A percentile compares a stretch with the other conserved stretches of the same genome.
Conservation (phyloP, 2,888 invertebrate genomes). For the Iphiclides podalirius region DNA sequence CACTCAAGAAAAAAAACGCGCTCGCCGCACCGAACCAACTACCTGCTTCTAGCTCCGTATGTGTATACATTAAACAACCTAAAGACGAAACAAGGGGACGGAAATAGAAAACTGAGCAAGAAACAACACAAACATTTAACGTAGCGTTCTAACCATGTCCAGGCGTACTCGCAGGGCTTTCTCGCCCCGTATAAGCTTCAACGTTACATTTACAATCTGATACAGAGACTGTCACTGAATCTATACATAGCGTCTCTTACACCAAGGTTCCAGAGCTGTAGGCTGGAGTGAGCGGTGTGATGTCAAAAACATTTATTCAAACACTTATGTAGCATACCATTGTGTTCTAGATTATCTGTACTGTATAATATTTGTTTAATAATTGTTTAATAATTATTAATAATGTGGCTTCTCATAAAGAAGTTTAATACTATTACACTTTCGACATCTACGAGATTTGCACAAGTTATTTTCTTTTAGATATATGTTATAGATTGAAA, state of each 20-base stretch:
- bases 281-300: neutral
- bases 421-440: neutral
- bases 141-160: neutral
- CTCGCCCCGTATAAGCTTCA: conserved; percentile 9
- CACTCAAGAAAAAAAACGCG: neutral
- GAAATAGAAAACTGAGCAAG: conserved; percentile 67
- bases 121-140: conserved; percentile 32
- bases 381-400: no score
- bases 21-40: no score
- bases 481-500: neutral
- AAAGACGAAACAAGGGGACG: conserved; percentile 55
- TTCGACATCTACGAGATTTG: neutral
- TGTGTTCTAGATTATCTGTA: no score
- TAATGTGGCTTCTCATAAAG: neutral
- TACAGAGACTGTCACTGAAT: conserved; percentile 56
- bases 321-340: no score
- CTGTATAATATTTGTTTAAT: no score
- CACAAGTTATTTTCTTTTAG: neutral
- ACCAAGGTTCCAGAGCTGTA: conserved; percentile 28
- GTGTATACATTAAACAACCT: conserved; percentile 25
- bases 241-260: conserved; percentile 31
- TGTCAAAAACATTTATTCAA: no score
- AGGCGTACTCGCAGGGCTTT: no score
- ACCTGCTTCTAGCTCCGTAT: neutral
- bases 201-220: conserved; percentile 36